Base-by-base conservation (phyloP, 1,140 invertebrate genomes). In the Maconellicoccus hirsutus region DNA sequence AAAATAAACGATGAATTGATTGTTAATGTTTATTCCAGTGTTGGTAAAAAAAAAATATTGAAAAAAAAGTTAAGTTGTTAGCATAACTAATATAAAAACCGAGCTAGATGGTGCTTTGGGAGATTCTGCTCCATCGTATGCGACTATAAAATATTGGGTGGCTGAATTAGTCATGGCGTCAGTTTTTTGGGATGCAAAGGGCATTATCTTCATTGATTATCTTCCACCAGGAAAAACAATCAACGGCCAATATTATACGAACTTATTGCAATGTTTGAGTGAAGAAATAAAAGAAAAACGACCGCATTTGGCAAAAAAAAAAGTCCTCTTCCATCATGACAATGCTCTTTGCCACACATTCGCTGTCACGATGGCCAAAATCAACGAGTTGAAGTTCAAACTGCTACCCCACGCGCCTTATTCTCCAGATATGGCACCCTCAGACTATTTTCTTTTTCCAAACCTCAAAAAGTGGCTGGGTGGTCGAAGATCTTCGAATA, bases 301-400 rank as follows among this genome's bases (percentile, higher is more conserved):
- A 75, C 71, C 75, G 73, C 76, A 76, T 29, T 26, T 29, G 23
- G 22, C 71, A 70, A 77, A 77, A 73, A 79, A 79, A 70, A 79
- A 77, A 78, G 76, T 79, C 27, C 75, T 78, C 39, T 76, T 80
- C 73, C 76, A 77, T 71, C 78, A 80, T 74, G 77, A 73, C 23
- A 80, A 79, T 70, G 77, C 77, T 74, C 77, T 71, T 29, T 72
- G 71, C 74, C 77, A 80, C 75, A 77, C 74, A 29, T 75, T 74
- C 7, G 19, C 6, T 19, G 25, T 69, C 23, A 27, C 19, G 22
- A 39, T 39, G 26, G 70, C 33, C 33, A 70, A 70, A 70, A 38
- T 70, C n/a, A 70, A 33, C 10, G 27, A 70, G 27, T 39, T 70
- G 33, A 70, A 70, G 38, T 70, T 70, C 33, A 21, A 70, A 70